Evolutionary conservation across 2,113 vertebrate genomes (phyloP).

Genomic region (Clupea harengus): DNA sequence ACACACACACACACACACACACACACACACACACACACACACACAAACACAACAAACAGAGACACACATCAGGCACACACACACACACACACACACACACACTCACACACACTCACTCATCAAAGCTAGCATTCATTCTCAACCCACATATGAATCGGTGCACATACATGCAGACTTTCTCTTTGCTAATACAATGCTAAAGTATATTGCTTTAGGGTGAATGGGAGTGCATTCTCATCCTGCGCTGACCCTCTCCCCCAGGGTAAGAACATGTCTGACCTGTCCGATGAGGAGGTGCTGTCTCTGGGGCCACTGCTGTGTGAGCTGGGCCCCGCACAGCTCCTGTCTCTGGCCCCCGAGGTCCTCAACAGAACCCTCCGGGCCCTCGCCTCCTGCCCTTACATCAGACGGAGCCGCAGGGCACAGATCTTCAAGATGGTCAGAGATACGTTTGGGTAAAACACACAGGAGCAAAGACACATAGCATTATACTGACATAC

Average conservation of each 20-base stretch:
- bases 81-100: constrained; percentile 4
- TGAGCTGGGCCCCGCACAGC: constrained; percentile 55
- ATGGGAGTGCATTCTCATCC: not conserved
- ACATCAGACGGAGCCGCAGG: constrained; percentile 49
- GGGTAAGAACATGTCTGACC: constrained; percentile 49
- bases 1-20: not conserved
- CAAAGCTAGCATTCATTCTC: no score
- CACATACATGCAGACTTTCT: not conserved
- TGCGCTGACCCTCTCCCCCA: constrained; percentile 36
- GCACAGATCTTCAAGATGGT: constrained; percentile 53
- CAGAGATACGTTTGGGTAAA: constrained; percentile 61
- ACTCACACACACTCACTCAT: not conserved
- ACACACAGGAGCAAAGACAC: not conserved
- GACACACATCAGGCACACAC: not conserved
- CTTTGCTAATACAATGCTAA: no score
- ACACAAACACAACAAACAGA: not conserved
- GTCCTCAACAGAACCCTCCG: constrained; percentile 52
- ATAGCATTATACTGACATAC: no score
- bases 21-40: not conserved
- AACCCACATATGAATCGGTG: no score
- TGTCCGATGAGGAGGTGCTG: constrained; percentile 49
- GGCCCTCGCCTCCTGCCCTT: constrained; percentile 54
- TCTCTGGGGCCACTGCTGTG: constrained; percentile 60
- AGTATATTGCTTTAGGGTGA: not conserved
- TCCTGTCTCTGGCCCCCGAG: constrained; percentile 47